Evolutionary conservation across 2,797 vertebrate species (phyloP).

Genomic region (Aratinga solstitialis): DNA sequence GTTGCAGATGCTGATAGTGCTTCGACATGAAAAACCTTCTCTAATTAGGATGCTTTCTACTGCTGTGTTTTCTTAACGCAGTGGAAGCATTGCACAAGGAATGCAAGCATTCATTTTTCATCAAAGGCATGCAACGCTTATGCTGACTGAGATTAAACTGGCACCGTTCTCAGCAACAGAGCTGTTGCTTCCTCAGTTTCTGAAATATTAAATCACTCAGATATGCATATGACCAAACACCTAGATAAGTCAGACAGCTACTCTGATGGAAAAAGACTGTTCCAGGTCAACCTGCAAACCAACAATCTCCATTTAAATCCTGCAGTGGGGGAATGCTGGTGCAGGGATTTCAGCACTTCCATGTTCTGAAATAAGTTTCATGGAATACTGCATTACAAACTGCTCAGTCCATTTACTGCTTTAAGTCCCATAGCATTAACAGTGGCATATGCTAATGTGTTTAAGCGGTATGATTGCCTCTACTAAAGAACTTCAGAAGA

Average conservation of each 20-base stretch:
- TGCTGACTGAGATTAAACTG: neutral
- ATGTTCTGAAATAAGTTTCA: neutral
- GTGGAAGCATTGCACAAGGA: neutral
- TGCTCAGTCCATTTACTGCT: neutral
- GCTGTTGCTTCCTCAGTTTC: neutral
- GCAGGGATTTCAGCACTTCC: neutral
- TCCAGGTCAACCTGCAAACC: constrained; percentile 40
- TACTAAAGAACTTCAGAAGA: neutral
- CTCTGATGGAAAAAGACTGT: constrained; percentile 41
- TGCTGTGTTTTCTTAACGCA: neutral
- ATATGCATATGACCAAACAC: neutral
- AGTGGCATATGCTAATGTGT: neutral
- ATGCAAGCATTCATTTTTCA: constrained; percentile 20
- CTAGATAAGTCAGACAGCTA: neutral
- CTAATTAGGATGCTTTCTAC: neutral
- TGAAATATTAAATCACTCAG: constrained; percentile 4
- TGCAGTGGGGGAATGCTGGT: neutral
- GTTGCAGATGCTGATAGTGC: neutral
- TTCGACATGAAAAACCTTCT: accelerated
- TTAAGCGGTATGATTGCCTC: neutral
- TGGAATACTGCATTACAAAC: neutral
- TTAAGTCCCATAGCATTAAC: neutral
- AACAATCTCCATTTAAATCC: neutral
- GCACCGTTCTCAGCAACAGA: neutral
- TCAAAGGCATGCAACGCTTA: neutral